Evolutionary conservation across 2,797 vertebrate species (phyloP), one percentile per base, ranked within the genome.

Genomic region (Spinus pinus): DNA sequence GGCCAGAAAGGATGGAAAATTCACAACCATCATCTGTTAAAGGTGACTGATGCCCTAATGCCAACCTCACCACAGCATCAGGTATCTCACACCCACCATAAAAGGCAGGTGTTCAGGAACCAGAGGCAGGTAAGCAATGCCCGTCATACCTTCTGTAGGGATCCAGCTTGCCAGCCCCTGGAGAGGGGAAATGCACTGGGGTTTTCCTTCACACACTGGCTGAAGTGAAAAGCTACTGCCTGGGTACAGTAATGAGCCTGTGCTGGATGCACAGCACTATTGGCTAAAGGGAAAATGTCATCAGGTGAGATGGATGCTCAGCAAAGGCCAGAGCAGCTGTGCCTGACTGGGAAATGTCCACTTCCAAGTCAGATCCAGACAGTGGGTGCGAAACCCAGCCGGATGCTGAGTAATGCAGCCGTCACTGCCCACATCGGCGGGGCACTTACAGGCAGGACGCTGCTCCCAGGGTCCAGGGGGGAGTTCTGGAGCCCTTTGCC

Each of bases 391-490:
- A 28, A 81, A 14, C 1, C 0, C 25, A 17, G 64, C 28, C 27
- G 27, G 67, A 7, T 19, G 25, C 49, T 90, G 86, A 96, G 72
- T 57, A 78, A 94, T 4, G 6, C 1, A 0, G 13, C 24, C 0
- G 2, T 86, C 88, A 65, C 5, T 2, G 1, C 49, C 35, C 35
- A 0, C 17, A 4, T 1, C 1, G 1, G 64, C 0, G 0, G 10
- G 73, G 62, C 50, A 6, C 3, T 86, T 66, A 47, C 57, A 12
- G 67, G 51, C 87, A 87, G 39, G 56, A 14, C 47, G 5, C 75
- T 53, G 66, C 71, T 85, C 70, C 28, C 0, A 6, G 64, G 51
- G 4, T 49, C 12, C 37, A 28, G 28, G 56, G 24, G n/a, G 47
- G 46, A 78, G 4, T 35, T 61, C 57, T 39, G 67, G 54, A 33